Evolutionary conservation across 2,888 invertebrate species (phyloP).

Genomic region (Sthenelais limicola): DNA sequence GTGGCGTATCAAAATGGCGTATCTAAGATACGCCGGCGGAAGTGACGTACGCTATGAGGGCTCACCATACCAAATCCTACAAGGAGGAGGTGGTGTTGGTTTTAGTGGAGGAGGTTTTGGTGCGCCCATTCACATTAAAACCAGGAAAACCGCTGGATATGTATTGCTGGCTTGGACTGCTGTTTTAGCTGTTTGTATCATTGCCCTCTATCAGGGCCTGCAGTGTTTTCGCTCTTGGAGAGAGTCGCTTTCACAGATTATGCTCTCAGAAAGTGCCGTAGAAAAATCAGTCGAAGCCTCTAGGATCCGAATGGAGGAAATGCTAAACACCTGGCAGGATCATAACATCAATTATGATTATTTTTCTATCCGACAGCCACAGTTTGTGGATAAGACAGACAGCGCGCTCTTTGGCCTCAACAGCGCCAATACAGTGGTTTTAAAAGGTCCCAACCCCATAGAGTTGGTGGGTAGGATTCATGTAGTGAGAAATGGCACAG

Average conservation of each 20-base stretch:
- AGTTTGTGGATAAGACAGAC: conserved; percentile 19
- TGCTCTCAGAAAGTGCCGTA: neutral
- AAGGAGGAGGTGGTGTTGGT: no score
- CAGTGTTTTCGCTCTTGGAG: conserved; percentile 23
- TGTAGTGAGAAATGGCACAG: conserved; percentile 30
- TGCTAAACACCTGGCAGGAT: neutral
- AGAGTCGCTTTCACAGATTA: conserved; percentile 3
- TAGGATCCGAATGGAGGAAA: neutral
- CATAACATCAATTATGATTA: conserved; percentile 21
- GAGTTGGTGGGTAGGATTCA: conserved; percentile 28
- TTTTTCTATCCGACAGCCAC: conserved; percentile 23
- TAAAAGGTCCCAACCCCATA: neutral
- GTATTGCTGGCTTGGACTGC: conserved; percentile 28
- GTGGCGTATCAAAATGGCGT: conserved; percentile 14
- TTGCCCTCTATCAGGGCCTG: conserved; percentile 18
- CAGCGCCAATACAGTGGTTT: neutral
- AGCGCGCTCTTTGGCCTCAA: conserved; percentile 16
- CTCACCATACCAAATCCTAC: no score
- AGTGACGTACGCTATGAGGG: no score
- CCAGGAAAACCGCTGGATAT: conserved; percentile 18
- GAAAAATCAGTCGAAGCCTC: neutral
- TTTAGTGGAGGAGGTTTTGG: no score
- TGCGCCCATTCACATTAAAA: no score
- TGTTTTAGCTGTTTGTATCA: conserved; percentile 13
- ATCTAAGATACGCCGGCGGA: conserved; percentile 20